These are phyloP conservation scores for Melitaea athalia DNA, from an alignment of 2,888 invertebrate genomes.

Conservation along the genomic window DNA sequence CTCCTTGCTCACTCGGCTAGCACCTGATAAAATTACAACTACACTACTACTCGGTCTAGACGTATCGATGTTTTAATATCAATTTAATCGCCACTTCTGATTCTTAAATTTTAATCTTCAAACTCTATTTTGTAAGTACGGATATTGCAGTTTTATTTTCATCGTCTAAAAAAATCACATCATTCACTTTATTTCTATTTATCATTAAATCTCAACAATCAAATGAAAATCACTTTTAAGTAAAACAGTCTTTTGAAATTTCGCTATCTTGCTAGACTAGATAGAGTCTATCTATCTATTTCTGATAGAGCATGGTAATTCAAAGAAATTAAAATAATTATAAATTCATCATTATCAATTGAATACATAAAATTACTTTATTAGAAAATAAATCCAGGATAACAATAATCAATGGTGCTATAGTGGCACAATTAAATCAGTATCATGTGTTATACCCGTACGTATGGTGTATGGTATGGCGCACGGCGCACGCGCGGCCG, in stretches of 20 bases:
- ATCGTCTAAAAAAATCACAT: no score
- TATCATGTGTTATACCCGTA: conserved; percentile 19
- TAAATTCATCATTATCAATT: no score
- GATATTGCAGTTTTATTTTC: no score
- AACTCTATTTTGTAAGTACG: no score
- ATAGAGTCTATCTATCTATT: no score
- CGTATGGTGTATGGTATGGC: neutral
- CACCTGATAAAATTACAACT: conserved; percentile 51
- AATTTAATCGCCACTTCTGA: conserved; percentile 17
- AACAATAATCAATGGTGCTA: conserved; percentile 18
- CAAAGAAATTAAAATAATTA: neutral
- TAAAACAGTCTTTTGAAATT: no score
- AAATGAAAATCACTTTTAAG: no score
- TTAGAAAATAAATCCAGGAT: no score
- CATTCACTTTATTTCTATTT: no score
- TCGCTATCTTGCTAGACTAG: no score
- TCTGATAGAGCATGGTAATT: no score
- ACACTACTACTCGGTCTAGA: conserved; percentile 40
- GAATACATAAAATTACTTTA: neutral
- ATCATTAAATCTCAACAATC: no score
- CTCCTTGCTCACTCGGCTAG: conserved; percentile 50
- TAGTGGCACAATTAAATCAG: conserved; percentile 16
- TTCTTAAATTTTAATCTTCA: neutral
- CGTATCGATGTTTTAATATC: conserved; percentile 35
- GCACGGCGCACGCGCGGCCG: conserved; percentile 53